Percentiles rank a stretch among this genome's conserved stretches.
Evolutionary conservation across 1,140 invertebrate genomes (phyloP).

Genomic region (Hycleus phaleratus): DNA sequence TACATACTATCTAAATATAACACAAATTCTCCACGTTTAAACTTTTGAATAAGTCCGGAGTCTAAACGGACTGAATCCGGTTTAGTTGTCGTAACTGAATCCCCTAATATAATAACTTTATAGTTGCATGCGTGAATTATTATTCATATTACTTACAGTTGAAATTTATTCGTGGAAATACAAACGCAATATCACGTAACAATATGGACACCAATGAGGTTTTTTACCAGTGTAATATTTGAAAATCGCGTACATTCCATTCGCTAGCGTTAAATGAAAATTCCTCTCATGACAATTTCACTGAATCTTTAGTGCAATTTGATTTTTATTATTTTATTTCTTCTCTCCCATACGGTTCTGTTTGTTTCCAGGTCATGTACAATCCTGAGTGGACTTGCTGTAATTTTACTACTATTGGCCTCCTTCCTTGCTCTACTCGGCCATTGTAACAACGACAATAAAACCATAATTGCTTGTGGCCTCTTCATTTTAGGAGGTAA

Average conservation of each 20-base stretch:
- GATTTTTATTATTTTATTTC: slow-evolving; percentile 1
- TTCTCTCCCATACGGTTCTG: background rate
- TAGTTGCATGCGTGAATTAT: slow-evolving; percentile 21
- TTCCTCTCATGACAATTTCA: slow-evolving; percentile 1
- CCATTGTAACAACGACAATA: slow-evolving; percentile 55
- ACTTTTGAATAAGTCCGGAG: slow-evolving; percentile 16
- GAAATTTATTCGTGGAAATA: slow-evolving; percentile 18
- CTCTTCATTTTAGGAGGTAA: slow-evolving; percentile 57
- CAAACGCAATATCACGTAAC: background rate
- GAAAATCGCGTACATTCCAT: background rate
- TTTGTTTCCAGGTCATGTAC: slow-evolving; percentile 52
- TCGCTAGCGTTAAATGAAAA: background rate
- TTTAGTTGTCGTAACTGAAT: slow-evolving; percentile 15
- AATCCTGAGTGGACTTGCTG: slow-evolving; percentile 50
- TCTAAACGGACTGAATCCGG: slow-evolving; percentile 9
- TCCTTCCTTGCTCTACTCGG: slow-evolving; percentile 53
- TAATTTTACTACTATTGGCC: slow-evolving; percentile 48
- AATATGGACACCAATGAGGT: no score
- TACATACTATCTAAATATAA: slow-evolving; percentile 8
- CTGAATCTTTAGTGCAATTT: slow-evolving; percentile 5
- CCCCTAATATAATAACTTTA: slow-evolving; percentile 19
- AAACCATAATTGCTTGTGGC: slow-evolving; percentile 54
- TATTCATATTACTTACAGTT: slow-evolving; percentile 17
- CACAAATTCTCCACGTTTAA: background rate
- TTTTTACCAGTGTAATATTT: background rate